Evolutionary conservation across 1,140 invertebrate genomes (phyloP).

Genomic region (Macrotrachela quadricornifera): DNA sequence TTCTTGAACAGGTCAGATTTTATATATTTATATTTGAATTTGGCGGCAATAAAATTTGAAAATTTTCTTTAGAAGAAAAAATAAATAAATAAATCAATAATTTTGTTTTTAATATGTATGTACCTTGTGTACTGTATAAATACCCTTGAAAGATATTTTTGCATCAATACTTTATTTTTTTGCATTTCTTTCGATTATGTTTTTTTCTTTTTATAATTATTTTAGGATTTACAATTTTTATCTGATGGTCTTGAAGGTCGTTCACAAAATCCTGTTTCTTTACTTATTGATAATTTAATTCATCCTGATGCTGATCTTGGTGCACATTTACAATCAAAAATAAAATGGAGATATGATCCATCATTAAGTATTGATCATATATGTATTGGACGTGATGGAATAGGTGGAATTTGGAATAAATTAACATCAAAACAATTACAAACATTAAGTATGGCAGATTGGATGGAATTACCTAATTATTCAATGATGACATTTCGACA

Average conservation of each 20-base stretch:
- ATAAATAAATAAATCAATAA: no score
- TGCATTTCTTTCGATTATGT: no score
- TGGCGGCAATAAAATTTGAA: no score
- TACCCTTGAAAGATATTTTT: no score
- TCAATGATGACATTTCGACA: conserved; percentile 34
- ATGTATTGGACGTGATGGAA: conserved; percentile 49
- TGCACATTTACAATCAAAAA: conserved; percentile 43
- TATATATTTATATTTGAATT: no score
- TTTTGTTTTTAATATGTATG: no score
- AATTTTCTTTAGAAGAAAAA: no score
- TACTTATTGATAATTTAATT: conserved; percentile 50
- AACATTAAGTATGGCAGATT: conserved; percentile 55
- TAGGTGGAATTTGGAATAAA: conserved; percentile 60
- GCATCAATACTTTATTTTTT: no score
- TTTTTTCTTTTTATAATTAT: no score
- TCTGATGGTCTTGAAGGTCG: conserved; percentile 52
- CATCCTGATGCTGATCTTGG: conserved; percentile 64
- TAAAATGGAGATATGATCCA: conserved; percentile 44
- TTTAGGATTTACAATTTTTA: conserved; percentile 27
- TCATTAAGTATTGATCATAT: conserved; percentile 49
- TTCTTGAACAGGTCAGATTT: conserved; percentile 30
- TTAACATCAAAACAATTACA: conserved; percentile 56
- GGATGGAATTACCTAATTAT: conserved; percentile 62
- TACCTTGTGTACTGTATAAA: no score
- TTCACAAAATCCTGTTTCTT: conserved; percentile 53